Percentiles rank a stretch among this genome's conserved stretches.
Evolutionary conservation across 2,113 vertebrate species (phyloP).

Genomic region (human (Homo sapiens)): GRCh38 chr2:142252501-142253000

Average conservation of each 20-base stretch:
- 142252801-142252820: not conserved
- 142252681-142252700: not conserved
- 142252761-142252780: not conserved
- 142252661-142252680: not conserved
- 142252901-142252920: not conserved
- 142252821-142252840: not conserved
- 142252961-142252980: not conserved
- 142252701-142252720: not conserved
- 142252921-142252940: not conserved
- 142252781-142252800: not conserved
- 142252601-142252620: not conserved
- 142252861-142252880: not conserved
- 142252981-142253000: not conserved
- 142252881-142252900: not conserved
- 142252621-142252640: not conserved
- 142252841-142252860: not conserved
- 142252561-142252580: not conserved
- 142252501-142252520: not conserved
- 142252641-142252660: not conserved
- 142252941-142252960: not conserved
- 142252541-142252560: not conserved
- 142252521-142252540: not conserved
- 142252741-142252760: not conserved
- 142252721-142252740: not conserved
- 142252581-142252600: too few species aligned